phyloP scores from a whole-genome alignment of 2,113 vertebrate genomes.

The Litocranius walleri region DNA sequence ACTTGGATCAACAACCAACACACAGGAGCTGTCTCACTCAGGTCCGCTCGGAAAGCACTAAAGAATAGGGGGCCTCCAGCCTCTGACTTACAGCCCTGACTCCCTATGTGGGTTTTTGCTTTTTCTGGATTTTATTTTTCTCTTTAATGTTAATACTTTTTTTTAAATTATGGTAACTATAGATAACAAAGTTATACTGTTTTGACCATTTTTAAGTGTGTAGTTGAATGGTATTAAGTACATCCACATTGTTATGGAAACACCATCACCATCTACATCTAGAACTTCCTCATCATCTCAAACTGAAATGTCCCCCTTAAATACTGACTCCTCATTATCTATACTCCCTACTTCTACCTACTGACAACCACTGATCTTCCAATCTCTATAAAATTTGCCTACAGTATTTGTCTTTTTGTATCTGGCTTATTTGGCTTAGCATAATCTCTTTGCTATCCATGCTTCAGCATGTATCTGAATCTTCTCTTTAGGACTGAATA shows the following conservation, averaged over 20 bases:
- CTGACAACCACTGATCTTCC: background rate
- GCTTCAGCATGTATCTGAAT: background rate
- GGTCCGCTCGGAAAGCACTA: background rate
- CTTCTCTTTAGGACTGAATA: background rate
- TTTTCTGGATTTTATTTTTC: background rate
- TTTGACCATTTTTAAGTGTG: background rate
- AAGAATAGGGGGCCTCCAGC: background rate
- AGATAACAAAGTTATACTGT: background rate
- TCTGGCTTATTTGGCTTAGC: background rate
- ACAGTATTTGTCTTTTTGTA: background rate
- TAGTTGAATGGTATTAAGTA: background rate
- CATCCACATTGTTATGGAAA: background rate
- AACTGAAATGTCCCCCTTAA: background rate
- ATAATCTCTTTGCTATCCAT: background rate
- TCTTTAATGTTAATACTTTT: background rate
- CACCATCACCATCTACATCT: background rate
- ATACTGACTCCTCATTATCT: background rate
- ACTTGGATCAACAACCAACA: background rate
- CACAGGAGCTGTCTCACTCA: background rate
- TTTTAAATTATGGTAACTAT: background rate
- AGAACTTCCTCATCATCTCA: background rate
- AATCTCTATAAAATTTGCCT: background rate
- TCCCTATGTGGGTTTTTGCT: accelerated
- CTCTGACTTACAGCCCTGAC: background rate
- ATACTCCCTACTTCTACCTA: accelerated